These are phyloP conservation scores for Phengaris arion DNA, from an alignment of 2,888 invertebrate genomes.

Conservation along the genomic window DNA sequence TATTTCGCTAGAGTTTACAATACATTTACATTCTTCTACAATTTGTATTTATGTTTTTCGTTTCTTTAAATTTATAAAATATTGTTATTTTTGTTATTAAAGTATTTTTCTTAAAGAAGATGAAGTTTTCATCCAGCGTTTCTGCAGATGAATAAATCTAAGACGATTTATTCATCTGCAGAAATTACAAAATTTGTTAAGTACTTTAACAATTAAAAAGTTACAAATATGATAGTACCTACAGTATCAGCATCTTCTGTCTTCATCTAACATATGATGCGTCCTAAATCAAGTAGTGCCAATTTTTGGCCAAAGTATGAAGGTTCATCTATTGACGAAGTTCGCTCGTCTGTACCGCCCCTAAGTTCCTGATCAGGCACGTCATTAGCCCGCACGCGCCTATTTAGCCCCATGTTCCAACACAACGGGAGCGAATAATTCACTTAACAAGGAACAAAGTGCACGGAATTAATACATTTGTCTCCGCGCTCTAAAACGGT, in stretches of 20 bases:
- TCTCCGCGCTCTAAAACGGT: conserved; percentile 24
- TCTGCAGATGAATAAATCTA: no score
- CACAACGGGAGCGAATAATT: conserved; percentile 24
- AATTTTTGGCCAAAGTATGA: no score
- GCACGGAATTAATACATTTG: conserved; percentile 25
- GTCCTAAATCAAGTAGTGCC: no score
- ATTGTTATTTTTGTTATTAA: no score
- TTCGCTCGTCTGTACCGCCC: conserved; percentile 12
- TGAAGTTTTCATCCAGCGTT: no score
- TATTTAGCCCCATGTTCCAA: background rate
- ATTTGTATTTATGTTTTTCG: background rate
- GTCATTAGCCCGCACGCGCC: conserved; percentile 40
- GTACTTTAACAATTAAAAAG: no score
- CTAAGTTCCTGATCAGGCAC: conserved; percentile 38
- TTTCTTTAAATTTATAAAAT: background rate
- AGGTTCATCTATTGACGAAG: background rate
- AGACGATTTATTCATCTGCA: no score
- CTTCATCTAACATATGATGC: no score
- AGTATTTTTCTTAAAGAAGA: no score
- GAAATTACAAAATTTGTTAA: no score
- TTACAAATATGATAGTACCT: no score
- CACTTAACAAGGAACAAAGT: conserved; percentile 22
- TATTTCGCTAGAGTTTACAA: conserved; percentile 14
- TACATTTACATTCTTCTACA: conserved; percentile 9
- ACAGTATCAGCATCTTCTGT: no score